phyloP scores from a whole-genome alignment of 2,888 invertebrate genomes.

The Oscheius sp. region DNA sequence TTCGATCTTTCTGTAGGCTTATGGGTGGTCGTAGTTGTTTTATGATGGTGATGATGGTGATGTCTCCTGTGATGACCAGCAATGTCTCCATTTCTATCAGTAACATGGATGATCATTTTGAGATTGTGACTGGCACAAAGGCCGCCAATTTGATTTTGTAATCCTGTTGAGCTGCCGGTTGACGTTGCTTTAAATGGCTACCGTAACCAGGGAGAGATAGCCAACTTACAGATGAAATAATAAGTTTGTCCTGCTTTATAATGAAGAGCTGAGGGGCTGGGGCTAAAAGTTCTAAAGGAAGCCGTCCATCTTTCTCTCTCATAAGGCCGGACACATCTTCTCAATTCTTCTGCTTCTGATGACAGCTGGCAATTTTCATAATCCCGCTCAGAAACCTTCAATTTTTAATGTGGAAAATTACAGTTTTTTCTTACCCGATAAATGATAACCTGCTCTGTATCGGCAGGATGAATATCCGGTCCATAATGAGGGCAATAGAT shows the following conservation, averaged over 20 bases:
- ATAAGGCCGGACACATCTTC: conserved; percentile 53
- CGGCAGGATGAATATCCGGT: conserved; percentile 38
- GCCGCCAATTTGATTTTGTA: conserved; percentile 55
- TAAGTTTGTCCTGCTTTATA: conserved; percentile 58
- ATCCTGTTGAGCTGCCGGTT: conserved; percentile 49
- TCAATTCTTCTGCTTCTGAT: conserved; percentile 51
- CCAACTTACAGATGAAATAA: conserved; percentile 57
- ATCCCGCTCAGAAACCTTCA: conserved; percentile 50
- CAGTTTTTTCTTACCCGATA: conserved; percentile 45
- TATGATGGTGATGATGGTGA: conserved; percentile 50
- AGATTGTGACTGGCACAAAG: conserved; percentile 60
- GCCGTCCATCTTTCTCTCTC: conserved; percentile 53
- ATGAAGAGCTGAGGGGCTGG: conserved; percentile 56
- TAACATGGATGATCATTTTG: conserved; percentile 61
- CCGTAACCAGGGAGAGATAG: background rate
- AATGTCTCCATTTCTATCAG: conserved; percentile 54
- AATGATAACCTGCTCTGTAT: conserved; percentile 57
- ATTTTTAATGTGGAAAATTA: background rate
- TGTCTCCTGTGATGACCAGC: conserved; percentile 37
- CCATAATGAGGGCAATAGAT: conserved; percentile 56
- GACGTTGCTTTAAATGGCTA: conserved; percentile 57
- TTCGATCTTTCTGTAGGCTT: conserved; percentile 32
- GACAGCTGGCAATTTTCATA: conserved; percentile 55
- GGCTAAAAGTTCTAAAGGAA: conserved; percentile 53
- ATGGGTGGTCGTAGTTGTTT: conserved; percentile 37